A percentile compares a stretch with the other conserved stretches of the same genome.
Evolutionary conservation across 1,140 invertebrate genomes (phyloP).

Genomic region (Tetragnatha versicolor): DNA sequence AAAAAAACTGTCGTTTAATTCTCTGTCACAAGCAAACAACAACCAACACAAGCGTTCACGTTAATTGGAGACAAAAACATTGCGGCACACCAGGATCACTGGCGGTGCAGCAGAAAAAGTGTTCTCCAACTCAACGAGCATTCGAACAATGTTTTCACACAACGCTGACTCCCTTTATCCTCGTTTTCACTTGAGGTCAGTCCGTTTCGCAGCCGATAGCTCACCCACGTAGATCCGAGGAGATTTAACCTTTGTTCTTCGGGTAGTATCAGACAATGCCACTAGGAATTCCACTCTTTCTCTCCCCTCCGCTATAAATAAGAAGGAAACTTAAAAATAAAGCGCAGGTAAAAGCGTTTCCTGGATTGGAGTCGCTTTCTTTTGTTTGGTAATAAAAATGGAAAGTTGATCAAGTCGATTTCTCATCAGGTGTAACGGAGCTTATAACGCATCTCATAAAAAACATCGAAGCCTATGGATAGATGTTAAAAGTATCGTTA

Average conservation of each 20-base stretch:
- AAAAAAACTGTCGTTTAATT: too few relatives aligned
- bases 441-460: too few relatives aligned
- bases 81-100: too few relatives aligned
- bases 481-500: too few relatives aligned
- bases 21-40: too few relatives aligned
- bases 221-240: background rate
- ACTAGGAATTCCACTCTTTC: background rate
- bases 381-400: slow-evolving; percentile 15
- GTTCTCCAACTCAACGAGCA: too few relatives aligned
- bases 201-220: background rate
- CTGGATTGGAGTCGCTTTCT: background rate
- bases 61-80: too few relatives aligned
- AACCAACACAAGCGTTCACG: too few relatives aligned
- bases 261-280: background rate
- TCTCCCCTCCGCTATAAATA: slow-evolving; percentile 5
- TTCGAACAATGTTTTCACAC: slow-evolving; percentile 43
- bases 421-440: too few relatives aligned
- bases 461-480: too few relatives aligned
- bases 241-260: slow-evolving; percentile 35
- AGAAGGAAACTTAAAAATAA: slow-evolving; percentile 27
- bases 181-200: slow-evolving; percentile 20
- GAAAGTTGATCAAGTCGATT: slow-evolving; percentile 10
- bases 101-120: too few relatives aligned
- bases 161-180: slow-evolving; percentile 1
- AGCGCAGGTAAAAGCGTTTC: background rate